Base-by-base conservation (phyloP, 1,140 invertebrate species). In the Halesus radiatus region DNA sequence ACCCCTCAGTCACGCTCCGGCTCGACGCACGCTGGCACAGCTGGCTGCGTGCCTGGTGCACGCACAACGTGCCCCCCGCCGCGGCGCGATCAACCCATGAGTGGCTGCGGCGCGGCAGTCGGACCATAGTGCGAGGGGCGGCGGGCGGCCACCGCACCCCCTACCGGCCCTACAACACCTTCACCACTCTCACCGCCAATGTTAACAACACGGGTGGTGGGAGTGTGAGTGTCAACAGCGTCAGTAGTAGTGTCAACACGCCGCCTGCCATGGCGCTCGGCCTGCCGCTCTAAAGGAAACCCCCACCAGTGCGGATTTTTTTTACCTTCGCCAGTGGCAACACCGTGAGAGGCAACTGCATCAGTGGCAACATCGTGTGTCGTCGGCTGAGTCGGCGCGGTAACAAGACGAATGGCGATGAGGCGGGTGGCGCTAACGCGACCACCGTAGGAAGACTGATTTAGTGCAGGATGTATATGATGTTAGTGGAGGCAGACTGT, bases 11-110 rank as follows among this genome's bases (percentile, higher is more conserved):
- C 3, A 85, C 86, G 20, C 80, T 81, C 0, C 84, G 85, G 0
- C 80, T 86, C 68, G 86, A 85, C 5, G 85, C 84, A 1, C 86
- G 87, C 85, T 87, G 87, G 82, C 84, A 85, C 26, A 86, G 64
- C 1, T 83, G 82, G 82, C 56, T 88, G 84, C 77, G 84, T 20
- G 84, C 85, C 79, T 85, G 87, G 77, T 86, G 84, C 84, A 73
- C 84, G 64, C 84, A 85, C 15, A 29, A 79, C 76, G 83, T 78
- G 73, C 80, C 66, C 78, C 80, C 1, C 78, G 85, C n/a, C 82
- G 82, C 22, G 84, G 83, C 22, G 74, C 84, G 37, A 76, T 85
- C 13, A 76, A 84, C 16, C 80, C 80, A 84, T 16, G 85, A 87
- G 2, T 88, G 87, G 88, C 84, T 87, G 16, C n/a, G 56, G 13